Base-by-base conservation (phyloP, 1,140 invertebrate genomes). In the Drosophila trapezifrons region DNA sequence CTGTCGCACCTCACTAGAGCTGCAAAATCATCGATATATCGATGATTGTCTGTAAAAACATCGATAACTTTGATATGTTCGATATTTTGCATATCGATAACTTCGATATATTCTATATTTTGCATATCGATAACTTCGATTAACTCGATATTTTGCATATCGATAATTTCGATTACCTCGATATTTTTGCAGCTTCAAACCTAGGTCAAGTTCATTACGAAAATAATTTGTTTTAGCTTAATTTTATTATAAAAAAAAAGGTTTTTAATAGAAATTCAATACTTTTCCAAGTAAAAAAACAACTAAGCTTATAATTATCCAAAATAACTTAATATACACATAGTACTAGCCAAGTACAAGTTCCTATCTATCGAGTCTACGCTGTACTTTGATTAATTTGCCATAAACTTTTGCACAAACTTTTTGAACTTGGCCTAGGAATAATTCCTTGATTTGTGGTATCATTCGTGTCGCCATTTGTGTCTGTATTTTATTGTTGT, bases 401-500 rank as follows among this genome's bases (percentile, higher is more conserved):
- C 43, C 66, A 35, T 47, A 52, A 70, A 57, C 51, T 72, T 51
- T 46, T 17, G 4, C 7, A 32, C n/a, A 22, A 37, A 56, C 7
- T 59, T 43, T 70, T 20, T 43, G 51, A 72, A 59, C 69, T 72
- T 72, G 69, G 45, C 69, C 54, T 51, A 70, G 65, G 65, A 72
- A 58, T 42, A 58, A 57, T 70, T 54, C 18, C 51, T 56, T 57
- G 67, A 46, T 75, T 58, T 63, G 63, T 59, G 80, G 80, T 78
- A 55, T 63, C 62, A 62, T 67, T 75, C 47, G 54, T 82, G 55
- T 71, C 60, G 32, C 69, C 60, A 49, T 78, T 43, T 55, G 66
- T 80, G 57, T 78, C 35, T 65, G 32, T 55, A 49, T 76, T 78
- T 60, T 79, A 63, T 71, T 60, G 63, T 74, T 75, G 63, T 74